phyloP scores from a whole-genome alignment of 2,113 vertebrate genomes.

The Grammomys dolichurus region DNA sequence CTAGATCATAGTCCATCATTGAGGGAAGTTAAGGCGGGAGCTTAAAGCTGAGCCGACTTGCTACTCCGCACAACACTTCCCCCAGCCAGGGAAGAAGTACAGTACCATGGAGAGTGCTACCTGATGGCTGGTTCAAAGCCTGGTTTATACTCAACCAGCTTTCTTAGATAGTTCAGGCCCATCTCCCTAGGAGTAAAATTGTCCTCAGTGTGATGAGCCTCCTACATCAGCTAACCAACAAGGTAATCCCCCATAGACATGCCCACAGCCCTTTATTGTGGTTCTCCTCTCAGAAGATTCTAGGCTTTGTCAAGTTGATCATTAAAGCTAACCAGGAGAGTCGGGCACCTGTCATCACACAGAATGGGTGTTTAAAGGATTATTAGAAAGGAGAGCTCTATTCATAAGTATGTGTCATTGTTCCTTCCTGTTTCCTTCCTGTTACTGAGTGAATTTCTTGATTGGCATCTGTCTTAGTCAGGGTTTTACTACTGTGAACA shows the following conservation, averaged over 20 bases:
- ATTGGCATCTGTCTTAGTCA: neutral
- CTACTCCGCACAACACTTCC: neutral
- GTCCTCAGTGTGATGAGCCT: neutral
- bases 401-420: neutral
- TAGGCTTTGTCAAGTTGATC: neutral
- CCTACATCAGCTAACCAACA: neutral
- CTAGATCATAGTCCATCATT: neutral
- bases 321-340: neutral
- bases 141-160: neutral
- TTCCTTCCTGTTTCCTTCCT: constrained; percentile 22
- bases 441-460: neutral
- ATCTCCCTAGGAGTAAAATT: neutral
- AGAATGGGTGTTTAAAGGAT: neutral
- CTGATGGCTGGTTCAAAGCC: neutral
- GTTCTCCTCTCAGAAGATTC: neutral
- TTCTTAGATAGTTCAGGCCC: neutral
- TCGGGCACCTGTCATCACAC: neutral
- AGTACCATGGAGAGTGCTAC: too few species aligned
- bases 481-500: too few species aligned
- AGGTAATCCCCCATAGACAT: neutral
- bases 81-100: neutral
- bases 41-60: neutral
- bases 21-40: neutral
- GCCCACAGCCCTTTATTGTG: too few species aligned
- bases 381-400: neutral